A percentile compares a stretch with the other conserved stretches of the same genome.
Conservation (phyloP, 2,888 invertebrate species). For the Drosophila hamatofila region DNA sequence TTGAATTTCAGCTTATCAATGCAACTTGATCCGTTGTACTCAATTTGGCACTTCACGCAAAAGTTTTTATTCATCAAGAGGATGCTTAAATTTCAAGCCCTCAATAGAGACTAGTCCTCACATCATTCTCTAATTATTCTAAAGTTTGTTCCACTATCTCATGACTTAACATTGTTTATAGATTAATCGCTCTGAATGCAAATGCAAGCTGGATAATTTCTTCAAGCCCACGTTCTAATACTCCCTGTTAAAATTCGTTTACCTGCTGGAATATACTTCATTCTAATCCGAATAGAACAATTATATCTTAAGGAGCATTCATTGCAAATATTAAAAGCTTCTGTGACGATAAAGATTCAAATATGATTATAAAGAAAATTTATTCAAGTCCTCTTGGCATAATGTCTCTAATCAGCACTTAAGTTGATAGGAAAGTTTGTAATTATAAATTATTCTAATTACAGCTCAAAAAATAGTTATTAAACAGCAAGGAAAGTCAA, state of each 20-base stretch:
- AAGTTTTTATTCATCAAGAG: neutral
- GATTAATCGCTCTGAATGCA: too few species aligned
- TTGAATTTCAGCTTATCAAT: constrained; percentile 11
- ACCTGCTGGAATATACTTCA: too few species aligned
- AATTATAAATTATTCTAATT: neutral
- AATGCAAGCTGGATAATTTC: neutral
- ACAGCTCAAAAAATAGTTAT: neutral
- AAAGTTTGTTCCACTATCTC: neutral
- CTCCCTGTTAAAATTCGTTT: too few species aligned
- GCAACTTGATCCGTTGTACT: constrained; percentile 1
- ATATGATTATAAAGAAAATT: neutral
- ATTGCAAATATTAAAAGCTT: too few species aligned
- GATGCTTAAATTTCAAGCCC: neutral
- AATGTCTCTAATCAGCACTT: neutral
- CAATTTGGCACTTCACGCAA: neutral
- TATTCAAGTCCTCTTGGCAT: neutral
- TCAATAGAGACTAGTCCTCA: neutral
- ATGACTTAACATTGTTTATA: too few species aligned
- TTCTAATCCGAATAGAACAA: neutral
- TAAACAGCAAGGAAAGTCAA: neutral
- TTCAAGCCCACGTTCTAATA: neutral
- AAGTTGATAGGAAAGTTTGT: neutral
- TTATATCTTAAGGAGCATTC: neutral
- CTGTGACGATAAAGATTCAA: neutral
- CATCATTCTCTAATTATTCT: neutral